Conservation (phyloP, 2,797 vertebrate genomes). For the Acipenser ruthenus region DNA sequence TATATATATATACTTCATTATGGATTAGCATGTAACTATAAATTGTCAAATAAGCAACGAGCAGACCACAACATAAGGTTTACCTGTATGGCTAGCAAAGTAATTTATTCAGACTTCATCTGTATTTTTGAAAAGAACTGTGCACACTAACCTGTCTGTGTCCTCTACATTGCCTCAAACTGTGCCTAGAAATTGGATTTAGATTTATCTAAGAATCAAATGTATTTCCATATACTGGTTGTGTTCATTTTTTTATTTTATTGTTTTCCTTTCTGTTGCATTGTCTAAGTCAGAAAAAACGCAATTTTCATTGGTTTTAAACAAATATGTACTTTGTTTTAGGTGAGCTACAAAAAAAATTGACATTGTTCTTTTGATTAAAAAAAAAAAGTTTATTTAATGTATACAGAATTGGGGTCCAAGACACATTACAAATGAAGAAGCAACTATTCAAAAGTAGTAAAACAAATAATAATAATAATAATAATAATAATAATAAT, state of each 20-base stretch:
- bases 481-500: no score
- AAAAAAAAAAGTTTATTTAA: no score
- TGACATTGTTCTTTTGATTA: conserved; percentile 23
- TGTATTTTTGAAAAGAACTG: conserved; percentile 75
- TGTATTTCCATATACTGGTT: conserved; percentile 54
- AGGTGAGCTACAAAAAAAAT: conserved; percentile 22
- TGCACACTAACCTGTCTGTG: conserved; percentile 68
- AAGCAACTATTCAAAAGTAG: no score
- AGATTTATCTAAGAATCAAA: conserved; percentile 41
- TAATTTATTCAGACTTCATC: conserved; percentile 65
- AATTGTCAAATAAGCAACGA: conserved; percentile 69
- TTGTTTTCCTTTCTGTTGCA: conserved; percentile 20
- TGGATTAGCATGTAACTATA: conserved; percentile 68
- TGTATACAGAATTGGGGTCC: no score
- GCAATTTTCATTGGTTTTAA: conserved; percentile 14
- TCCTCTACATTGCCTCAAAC: conserved; percentile 72
- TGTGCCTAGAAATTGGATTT: conserved; percentile 70
- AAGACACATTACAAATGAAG: no score
- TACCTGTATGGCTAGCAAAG: conserved; percentile 64
- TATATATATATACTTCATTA: conserved; percentile 64
- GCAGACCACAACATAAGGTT: conserved; percentile 61
- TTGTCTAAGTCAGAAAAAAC: not conserved
- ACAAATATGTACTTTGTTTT: conserved; percentile 26
- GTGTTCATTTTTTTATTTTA: conserved; percentile 40
- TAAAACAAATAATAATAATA: no score